phyloP scores from a whole-genome alignment of 2,888 invertebrate species.

The Hirtodrosophila alboralis region DNA sequence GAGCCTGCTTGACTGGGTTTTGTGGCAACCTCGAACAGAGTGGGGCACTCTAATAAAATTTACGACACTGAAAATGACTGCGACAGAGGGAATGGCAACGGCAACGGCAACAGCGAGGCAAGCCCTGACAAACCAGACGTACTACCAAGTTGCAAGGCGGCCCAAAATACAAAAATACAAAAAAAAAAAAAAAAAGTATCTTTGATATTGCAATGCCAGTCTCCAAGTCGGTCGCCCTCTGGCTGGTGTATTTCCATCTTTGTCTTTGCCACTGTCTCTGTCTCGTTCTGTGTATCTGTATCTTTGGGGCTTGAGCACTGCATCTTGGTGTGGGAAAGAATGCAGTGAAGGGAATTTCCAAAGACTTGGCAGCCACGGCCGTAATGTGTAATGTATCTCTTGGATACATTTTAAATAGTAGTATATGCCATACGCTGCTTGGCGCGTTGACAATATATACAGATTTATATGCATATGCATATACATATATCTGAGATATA shows the following conservation, averaged over 20 bases:
- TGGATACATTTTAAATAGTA: slow-evolving; percentile 75
- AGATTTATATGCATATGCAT: too few species aligned
- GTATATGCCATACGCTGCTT: slow-evolving; percentile 71
- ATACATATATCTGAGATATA: slow-evolving; percentile 3
- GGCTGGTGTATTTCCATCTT: too few species aligned
- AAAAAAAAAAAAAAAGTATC: too few species aligned
- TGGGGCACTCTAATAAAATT: slow-evolving; percentile 76
- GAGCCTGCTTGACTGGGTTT: slow-evolving; percentile 46
- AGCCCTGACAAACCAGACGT: slow-evolving; percentile 58
- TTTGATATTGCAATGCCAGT: slow-evolving; percentile 41
- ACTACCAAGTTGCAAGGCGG: slow-evolving; percentile 65
- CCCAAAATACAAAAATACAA: too few species aligned
- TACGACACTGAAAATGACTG: slow-evolving; percentile 77
- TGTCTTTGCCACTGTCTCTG: slow-evolving; percentile 16
- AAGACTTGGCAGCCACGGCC: slow-evolving; percentile 73
- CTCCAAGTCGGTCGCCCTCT: slow-evolving; percentile 21
- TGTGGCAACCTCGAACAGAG: slow-evolving; percentile 46
- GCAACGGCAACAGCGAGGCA: slow-evolving; percentile 11
- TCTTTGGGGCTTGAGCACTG: slow-evolving; percentile 9
- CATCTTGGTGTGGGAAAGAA: slow-evolving; percentile 71
- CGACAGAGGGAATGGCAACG: slow-evolving; percentile 40
- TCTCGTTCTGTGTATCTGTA: slow-evolving; percentile 8
- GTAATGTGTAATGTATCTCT: slow-evolving; percentile 75
- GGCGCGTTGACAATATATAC: slow-evolving; percentile 68
- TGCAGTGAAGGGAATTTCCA: slow-evolving; percentile 81